phyloP scores from a whole-genome alignment of 2,888 invertebrate genomes.

The Sialis lutaria region DNA sequence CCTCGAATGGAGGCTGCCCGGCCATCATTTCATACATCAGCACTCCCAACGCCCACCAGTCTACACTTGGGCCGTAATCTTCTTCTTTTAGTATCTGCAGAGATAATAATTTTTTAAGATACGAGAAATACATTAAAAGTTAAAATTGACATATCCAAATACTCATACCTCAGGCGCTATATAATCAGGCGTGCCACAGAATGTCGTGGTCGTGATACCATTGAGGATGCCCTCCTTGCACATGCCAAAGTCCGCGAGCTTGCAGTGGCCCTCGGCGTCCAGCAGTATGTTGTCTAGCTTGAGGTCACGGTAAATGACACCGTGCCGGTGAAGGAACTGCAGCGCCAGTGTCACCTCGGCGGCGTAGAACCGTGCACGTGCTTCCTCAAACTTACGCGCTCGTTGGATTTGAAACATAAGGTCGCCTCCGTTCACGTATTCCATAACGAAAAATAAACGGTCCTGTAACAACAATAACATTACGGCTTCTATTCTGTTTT shows the following conservation, averaged over 20 bases:
- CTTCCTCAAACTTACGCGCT: constrained; percentile 94
- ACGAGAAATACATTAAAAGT: constrained; percentile 13
- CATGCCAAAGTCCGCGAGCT: constrained; percentile 94
- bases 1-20: constrained; percentile 98
- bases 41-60: constrained; percentile 97
- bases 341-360: constrained; percentile 96
- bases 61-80: constrained; percentile 77
- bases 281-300: constrained; percentile 96
- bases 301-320: constrained; percentile 96
- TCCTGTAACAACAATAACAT: constrained; percentile 31
- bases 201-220: constrained; percentile 83
- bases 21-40: constrained; percentile 99
- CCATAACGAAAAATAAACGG: constrained; percentile 97
- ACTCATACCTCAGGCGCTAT: constrained; percentile 78
- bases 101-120: background rate
- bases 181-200: constrained; percentile 99
- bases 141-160: background rate
- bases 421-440: constrained; percentile 97
- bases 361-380: constrained; percentile 89
- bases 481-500: no score
- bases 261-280: constrained; percentile 90
- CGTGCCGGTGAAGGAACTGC: constrained; percentile 91
- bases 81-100: constrained; percentile 72
- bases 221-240: constrained; percentile 91
- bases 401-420: constrained; percentile 99